Evolutionary conservation across 2,113 vertebrate genomes (phyloP).

Genomic region (Prochilodus magdalenae): DNA sequence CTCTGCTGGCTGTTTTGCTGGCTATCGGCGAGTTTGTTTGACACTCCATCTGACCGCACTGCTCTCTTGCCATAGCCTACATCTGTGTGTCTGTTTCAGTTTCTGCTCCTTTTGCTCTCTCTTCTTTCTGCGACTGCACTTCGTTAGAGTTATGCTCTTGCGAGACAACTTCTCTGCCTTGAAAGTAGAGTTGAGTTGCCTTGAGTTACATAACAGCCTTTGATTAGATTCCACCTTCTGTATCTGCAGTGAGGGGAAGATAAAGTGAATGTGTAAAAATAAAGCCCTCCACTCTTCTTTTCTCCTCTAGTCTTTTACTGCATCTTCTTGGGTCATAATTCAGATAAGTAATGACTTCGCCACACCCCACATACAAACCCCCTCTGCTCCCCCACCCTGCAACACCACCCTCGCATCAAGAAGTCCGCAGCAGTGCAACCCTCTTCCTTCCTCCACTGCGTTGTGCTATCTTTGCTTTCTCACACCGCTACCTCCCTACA

Average conservation of each 20-base stretch:
- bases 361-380: neutral
- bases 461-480: neutral
- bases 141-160: conserved; percentile 25
- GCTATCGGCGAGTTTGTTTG: neutral
- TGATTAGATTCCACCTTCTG: conserved; percentile 40
- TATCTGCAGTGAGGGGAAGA: conserved; percentile 23
- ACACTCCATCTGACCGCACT: neutral
- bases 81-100: conserved; percentile 8
- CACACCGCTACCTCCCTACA: neutral
- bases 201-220: conserved; percentile 45
- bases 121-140: neutral
- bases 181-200: conserved; percentile 13
- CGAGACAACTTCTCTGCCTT: conserved; percentile 32
- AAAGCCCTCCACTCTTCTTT: neutral
- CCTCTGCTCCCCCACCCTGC: neutral
- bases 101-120: conserved; percentile 8
- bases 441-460: neutral
- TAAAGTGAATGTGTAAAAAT: conserved; percentile 20
- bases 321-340: neutral
- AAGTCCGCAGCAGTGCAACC: neutral
- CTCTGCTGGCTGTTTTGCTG: neutral
- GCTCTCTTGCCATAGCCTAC: neutral
- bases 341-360: neutral
- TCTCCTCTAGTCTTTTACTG: neutral
- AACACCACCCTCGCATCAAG: neutral